Conservation (phyloP, 2,888 invertebrate species). For the Melanotus villosus region DNA sequence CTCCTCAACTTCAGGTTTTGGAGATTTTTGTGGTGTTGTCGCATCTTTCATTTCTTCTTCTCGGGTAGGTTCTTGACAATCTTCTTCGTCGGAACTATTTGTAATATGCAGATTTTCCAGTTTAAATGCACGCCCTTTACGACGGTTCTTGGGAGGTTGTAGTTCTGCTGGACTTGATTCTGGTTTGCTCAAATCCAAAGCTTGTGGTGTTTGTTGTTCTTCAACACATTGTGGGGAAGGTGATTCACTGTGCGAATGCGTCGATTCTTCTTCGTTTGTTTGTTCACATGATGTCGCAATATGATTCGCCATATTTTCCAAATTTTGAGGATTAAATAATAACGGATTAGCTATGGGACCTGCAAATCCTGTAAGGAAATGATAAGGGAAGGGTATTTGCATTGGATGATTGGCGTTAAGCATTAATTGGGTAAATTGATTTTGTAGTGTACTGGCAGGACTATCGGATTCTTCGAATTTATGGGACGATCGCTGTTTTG, state of each 20-base stretch:
- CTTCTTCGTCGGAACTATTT: slow-evolving; percentile 63
- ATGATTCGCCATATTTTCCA: slow-evolving; percentile 8
- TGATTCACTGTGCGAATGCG: background rate
- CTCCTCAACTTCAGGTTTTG: slow-evolving; percentile 23
- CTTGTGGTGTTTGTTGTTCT: slow-evolving; percentile 62
- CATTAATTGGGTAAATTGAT: slow-evolving; percentile 52
- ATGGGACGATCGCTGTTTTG: slow-evolving; percentile 73
- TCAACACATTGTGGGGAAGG: slow-evolving; percentile 56
- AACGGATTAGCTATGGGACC: slow-evolving; percentile 56
- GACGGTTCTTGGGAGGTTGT: slow-evolving; percentile 71
- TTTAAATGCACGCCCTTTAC: slow-evolving; percentile 90
- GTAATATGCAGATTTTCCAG: slow-evolving; percentile 72
- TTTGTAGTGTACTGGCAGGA: slow-evolving; percentile 38
- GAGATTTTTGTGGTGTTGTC: slow-evolving; percentile 6
- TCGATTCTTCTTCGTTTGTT: background rate
- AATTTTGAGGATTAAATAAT: slow-evolving; percentile 51
- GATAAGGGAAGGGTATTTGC: slow-evolving; percentile 54
- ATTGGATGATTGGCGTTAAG: slow-evolving; percentile 50
- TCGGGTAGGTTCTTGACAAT: slow-evolving; percentile 37
- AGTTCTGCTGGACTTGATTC: slow-evolving; percentile 70
- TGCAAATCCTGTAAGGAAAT: slow-evolving; percentile 57
- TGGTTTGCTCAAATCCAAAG: slow-evolving; percentile 50
- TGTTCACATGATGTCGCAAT: background rate
- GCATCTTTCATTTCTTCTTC: slow-evolving; percentile 35
- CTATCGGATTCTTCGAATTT: slow-evolving; percentile 10